A percentile compares a stretch with the other conserved stretches of the same genome.
These are phyloP conservation scores for Holothuria scabra DNA, from an alignment of 53 echinoderm and acorn worm genomes.

Conservation along the genomic window DNA sequence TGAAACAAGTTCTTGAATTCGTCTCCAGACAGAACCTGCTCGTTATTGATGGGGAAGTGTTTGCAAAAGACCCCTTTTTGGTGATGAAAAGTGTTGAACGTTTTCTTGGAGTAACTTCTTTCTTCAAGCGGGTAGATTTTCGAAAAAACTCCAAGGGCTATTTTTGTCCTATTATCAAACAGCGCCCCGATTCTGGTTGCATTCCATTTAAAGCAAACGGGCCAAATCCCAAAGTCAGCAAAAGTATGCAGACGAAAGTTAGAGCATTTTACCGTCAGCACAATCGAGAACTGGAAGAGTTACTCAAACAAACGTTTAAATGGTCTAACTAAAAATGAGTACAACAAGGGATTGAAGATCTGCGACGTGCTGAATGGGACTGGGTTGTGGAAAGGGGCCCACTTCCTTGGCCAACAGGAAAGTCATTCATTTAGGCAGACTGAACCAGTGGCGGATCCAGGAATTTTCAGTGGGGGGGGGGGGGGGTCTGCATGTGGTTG, in stretches of 20 bases:
- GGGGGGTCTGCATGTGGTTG: too few species aligned
- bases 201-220: background rate
- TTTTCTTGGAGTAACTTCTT: constrained; percentile 8
- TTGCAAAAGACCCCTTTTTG: constrained; percentile 7
- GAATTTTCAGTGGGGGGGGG: too few species aligned
- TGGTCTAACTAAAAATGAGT: too few species aligned
- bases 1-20: background rate
- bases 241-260: background rate
- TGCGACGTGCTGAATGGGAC: too few species aligned
- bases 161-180: constrained; percentile 26
- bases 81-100: background rate
- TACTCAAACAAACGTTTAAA: too few species aligned
- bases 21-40: background rate
- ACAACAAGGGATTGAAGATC: too few species aligned
- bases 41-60: constrained; percentile 27
- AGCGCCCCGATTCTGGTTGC: constrained; percentile 21
- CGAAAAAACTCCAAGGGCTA: background rate
- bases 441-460: too few species aligned
- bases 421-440: too few species aligned
- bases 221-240: background rate
- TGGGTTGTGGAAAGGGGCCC: too few species aligned
- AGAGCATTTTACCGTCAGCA: too few species aligned
- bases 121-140: constrained; percentile 9
- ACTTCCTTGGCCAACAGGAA: too few species aligned
- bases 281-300: too few species aligned